These are phyloP conservation scores for Drosophila koepferae DNA, from an alignment of 2,888 invertebrate genomes.

Conservation along the genomic window DNA sequence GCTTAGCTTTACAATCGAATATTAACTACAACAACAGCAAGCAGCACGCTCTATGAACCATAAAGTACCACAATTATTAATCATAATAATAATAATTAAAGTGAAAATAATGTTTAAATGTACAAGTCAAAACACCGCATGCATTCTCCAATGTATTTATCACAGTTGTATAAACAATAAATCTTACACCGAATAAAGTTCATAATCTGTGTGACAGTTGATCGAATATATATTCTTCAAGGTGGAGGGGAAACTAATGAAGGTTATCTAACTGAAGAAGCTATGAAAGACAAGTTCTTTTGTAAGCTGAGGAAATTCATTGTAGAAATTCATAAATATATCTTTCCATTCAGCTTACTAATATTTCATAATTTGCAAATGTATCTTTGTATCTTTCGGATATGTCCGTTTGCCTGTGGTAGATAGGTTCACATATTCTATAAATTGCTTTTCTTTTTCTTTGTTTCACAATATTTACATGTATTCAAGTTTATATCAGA, in stretches of 20 bases:
- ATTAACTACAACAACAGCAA: constrained; percentile 23
- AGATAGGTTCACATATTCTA: neutral
- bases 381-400: neutral
- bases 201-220: constrained; percentile 41
- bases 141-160: constrained; percentile 59
- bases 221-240: neutral
- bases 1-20: constrained; percentile 28
- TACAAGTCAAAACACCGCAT: constrained; percentile 41
- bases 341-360: neutral
- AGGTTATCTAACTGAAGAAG: neutral
- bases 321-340: neutral
- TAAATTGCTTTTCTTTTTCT: too few relatives aligned
- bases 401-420: neutral
- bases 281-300: neutral
- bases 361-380: neutral
- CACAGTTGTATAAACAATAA: constrained; percentile 47
- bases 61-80: constrained; percentile 21
- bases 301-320: neutral
- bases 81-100: constrained; percentile 20
- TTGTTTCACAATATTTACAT: too few relatives aligned
- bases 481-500: too few relatives aligned
- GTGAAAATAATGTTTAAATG: constrained; percentile 48
- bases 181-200: constrained; percentile 68
- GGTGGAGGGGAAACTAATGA: too few relatives aligned
- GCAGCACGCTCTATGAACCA: constrained; percentile 24